Conservation (phyloP, 2,113 vertebrate species). For the Hipposideros armiger region DNA sequence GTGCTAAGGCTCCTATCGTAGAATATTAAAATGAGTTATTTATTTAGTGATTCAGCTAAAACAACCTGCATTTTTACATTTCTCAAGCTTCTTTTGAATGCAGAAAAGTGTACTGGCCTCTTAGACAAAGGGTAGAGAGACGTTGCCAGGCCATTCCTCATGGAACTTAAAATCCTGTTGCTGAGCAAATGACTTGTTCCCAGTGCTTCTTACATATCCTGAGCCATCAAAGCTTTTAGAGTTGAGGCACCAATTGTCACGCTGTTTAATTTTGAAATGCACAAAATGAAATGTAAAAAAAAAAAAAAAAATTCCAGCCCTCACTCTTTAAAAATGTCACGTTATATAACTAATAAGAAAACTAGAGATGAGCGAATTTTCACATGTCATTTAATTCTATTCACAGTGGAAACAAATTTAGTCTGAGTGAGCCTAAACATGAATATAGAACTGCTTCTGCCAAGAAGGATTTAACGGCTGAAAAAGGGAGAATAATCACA, state of each 20-base stretch:
- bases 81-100: conserved; percentile 1
- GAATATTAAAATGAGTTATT: not conserved
- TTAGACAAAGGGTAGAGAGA: conserved; percentile 28
- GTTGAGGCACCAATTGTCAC: conserved; percentile 5
- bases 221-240: conserved; percentile 54
- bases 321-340: conserved; percentile 62
- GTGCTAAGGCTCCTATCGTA: not conserved
- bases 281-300: conserved; percentile 51
- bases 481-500: not conserved
- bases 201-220: not conserved
- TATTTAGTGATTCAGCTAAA: not conserved
- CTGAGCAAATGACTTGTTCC: not conserved
- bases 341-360: conserved; percentile 74
- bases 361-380: conserved; percentile 69
- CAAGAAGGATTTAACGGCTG: conserved; percentile 34
- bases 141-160: not conserved
- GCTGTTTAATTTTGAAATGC: conserved; percentile 58
- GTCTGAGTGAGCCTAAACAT: conserved; percentile 61
- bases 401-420: conserved; percentile 75
- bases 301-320: not conserved
- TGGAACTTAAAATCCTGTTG: conserved; percentile 26
- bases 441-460: conserved; percentile 55
- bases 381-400: conserved; percentile 70
- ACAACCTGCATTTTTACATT: not conserved
- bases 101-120: not conserved